Conservation (phyloP, 2,888 invertebrate genomes). For the Holacanthella duospinosa region DNA sequence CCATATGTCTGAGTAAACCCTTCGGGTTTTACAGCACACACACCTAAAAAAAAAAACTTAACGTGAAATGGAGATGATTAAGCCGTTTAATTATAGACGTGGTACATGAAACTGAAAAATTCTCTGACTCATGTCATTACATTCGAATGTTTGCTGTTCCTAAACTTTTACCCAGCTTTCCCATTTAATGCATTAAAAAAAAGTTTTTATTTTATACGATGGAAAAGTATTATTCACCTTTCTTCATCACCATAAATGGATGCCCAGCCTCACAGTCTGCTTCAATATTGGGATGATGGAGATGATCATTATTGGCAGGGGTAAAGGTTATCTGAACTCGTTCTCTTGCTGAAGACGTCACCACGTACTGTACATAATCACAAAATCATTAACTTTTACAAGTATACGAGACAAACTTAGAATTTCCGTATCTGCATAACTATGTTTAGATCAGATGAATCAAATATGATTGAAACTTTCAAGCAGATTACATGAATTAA, state of each 20-base stretch:
- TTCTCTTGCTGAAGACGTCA: slow-evolving; percentile 37
- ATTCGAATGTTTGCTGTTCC: too few species aligned
- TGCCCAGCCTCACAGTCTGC: slow-evolving; percentile 36
- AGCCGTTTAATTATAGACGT: neutral
- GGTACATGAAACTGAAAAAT: too few species aligned
- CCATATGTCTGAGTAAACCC: slow-evolving; percentile 42
- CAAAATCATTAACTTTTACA: neutral
- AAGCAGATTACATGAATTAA: too few species aligned
- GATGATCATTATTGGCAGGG: slow-evolving; percentile 30
- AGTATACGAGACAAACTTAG: too few species aligned
- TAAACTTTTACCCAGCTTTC: too few species aligned
- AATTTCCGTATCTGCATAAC: too few species aligned
- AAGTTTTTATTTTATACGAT: too few species aligned
- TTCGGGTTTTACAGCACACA: slow-evolving; percentile 43
- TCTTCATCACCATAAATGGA: slow-evolving; percentile 37
- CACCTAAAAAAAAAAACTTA: slow-evolving; percentile 40
- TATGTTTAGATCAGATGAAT: too few species aligned
- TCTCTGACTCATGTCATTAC: neutral
- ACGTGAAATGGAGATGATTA: neutral
- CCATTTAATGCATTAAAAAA: too few species aligned
- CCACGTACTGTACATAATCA: slow-evolving; percentile 29
- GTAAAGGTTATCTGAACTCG: slow-evolving; percentile 37
- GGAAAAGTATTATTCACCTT: slow-evolving; percentile 33
- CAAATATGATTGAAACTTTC: too few species aligned
- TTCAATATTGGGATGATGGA: slow-evolving; percentile 36